A percentile compares a stretch with the other conserved stretches of the same genome.
Conservation (phyloP, 2,797 vertebrate genomes). For the Pitangus sulphuratus region DNA sequence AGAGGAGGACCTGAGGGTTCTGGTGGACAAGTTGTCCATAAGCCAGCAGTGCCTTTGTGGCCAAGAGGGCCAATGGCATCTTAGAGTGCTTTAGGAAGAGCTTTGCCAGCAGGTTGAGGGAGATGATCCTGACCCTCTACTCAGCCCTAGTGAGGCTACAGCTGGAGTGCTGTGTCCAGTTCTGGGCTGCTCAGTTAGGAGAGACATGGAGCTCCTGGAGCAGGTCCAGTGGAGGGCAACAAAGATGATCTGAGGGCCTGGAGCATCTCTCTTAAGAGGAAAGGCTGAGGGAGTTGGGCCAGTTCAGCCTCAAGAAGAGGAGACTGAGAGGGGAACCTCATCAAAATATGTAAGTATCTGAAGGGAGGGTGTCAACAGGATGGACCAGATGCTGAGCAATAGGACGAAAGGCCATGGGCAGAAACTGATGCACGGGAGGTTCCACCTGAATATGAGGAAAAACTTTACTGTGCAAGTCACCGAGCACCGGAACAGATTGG, state of each 20-base stretch:
- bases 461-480: not conserved
- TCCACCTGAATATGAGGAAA: not conserved
- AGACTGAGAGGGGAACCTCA: not conserved
- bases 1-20: not conserved
- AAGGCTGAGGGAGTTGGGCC: not conserved
- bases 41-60: not conserved
- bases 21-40: not conserved
- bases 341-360: not conserved
- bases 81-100: not conserved
- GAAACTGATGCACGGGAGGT: not conserved
- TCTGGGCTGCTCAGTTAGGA: not conserved
- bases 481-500: not conserved
- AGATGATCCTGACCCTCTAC: not conserved
- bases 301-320: not conserved
- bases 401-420: not conserved
- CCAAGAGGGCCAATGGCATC: not conserved
- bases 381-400: rapidly evolving
- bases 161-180: not conserved
- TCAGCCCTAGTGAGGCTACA: not conserved
- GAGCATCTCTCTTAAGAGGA: not conserved
- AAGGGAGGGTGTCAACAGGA: not conserved
- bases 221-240: not conserved
- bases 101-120: not conserved
- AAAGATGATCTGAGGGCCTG: not conserved
- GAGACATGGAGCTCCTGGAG: not conserved